These are phyloP conservation scores for Uria lomvia DNA, from an alignment of 2,113 vertebrate genomes.

Conservation along the genomic window DNA sequence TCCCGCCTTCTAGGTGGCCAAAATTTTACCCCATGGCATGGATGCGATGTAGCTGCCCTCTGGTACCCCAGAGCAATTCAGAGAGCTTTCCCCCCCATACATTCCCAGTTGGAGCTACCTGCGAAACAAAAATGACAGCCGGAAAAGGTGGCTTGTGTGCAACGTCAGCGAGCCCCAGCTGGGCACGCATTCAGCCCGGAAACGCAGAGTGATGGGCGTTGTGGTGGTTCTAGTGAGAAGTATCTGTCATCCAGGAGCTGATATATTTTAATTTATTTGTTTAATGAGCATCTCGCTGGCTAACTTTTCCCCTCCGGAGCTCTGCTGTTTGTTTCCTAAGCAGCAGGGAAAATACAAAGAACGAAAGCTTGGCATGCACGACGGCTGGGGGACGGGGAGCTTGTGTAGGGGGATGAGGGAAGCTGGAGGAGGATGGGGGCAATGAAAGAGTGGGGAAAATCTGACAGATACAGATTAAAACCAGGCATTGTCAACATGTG, in stretches of 20 bases:
- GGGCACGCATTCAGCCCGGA: background rate
- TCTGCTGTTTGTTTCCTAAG: background rate
- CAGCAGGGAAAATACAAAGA: background rate
- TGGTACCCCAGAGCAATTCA: background rate
- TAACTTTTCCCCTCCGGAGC: background rate
- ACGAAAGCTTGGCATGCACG: background rate
- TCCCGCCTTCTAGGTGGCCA: background rate
- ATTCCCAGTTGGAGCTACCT: background rate
- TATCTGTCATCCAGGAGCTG: background rate
- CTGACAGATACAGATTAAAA: background rate
- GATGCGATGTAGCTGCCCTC: accelerated
- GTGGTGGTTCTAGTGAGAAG: background rate
- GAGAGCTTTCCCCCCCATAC: background rate
- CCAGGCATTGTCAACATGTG: background rate
- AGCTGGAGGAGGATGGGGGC: background rate
- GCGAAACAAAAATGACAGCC: background rate
- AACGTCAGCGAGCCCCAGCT: background rate
- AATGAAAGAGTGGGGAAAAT: background rate
- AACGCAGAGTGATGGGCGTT: background rate
- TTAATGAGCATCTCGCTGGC: background rate
- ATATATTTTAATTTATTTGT: constrained; percentile 1
- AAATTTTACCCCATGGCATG: background rate
- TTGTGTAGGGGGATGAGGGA: background rate
- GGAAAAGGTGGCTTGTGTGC: background rate
- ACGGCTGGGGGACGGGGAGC: background rate